These are phyloP conservation scores for Chouioia cunea DNA, from an alignment of 2,888 invertebrate genomes.

Conservation along the genomic window DNA sequence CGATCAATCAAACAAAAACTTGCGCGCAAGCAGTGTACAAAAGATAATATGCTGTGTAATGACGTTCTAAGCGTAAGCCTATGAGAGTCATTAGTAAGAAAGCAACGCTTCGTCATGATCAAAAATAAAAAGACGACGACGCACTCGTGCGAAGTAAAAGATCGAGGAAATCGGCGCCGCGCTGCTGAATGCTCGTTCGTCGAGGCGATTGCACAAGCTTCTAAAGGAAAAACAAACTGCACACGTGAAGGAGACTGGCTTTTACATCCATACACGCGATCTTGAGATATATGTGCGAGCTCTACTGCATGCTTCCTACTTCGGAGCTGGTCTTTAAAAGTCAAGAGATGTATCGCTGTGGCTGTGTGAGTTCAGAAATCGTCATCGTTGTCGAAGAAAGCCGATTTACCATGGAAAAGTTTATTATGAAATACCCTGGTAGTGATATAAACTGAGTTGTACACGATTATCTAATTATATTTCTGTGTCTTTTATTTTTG, in stretches of 20 bases:
- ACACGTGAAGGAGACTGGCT: constrained; percentile 17
- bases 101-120: neutral
- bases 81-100: neutral
- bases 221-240: neutral
- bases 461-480: too few species aligned
- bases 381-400: too few species aligned
- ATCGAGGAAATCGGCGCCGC: constrained; percentile 23
- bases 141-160: constrained; percentile 7
- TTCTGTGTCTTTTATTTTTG: too few species aligned
- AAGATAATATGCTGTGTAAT: neutral
- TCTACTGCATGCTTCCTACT: constrained; percentile 11
- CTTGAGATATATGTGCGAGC: too few species aligned
- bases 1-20: too few species aligned
- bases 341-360: too few species aligned
- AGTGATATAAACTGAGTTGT: too few species aligned
- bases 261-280: neutral
- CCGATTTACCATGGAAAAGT: too few species aligned
- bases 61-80: neutral
- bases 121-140: neutral
- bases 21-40: too few species aligned
- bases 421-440: too few species aligned
- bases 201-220: constrained; percentile 22
- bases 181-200: too few species aligned
- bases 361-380: too few species aligned
- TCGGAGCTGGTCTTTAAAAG: neutral